Conservation (phyloP, 2,797 vertebrate genomes). For the Eospalax fontanierii region DNA sequence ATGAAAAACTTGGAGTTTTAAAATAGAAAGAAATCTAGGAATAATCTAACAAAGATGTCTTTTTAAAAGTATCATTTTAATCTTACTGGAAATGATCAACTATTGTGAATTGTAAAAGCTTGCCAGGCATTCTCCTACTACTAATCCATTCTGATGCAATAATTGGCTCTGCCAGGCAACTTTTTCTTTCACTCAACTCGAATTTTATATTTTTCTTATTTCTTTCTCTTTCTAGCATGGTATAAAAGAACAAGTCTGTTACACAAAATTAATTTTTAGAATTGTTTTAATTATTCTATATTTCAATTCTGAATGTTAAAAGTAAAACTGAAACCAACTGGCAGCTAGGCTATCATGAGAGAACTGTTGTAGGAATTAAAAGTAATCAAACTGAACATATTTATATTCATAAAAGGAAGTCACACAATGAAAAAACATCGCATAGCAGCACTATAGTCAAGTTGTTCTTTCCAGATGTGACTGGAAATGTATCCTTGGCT, state of each 20-base stretch:
- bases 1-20: slow-evolving; percentile 11
- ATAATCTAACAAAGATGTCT: slow-evolving; percentile 45
- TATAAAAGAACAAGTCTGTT: slow-evolving; percentile 23
- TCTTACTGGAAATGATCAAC: slow-evolving; percentile 52
- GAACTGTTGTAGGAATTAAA: background rate
- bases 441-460: slow-evolving; percentile 5
- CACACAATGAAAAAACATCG: background rate
- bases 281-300: slow-evolving; percentile 62
- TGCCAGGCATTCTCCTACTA: background rate
- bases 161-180: slow-evolving; percentile 47
- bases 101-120: slow-evolving; percentile 24
- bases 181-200: slow-evolving; percentile 32
- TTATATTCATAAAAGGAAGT: slow-evolving; percentile 54
- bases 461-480: slow-evolving; percentile 52
- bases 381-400: slow-evolving; percentile 25
- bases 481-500: slow-evolving; percentile 39
- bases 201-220: slow-evolving; percentile 61
- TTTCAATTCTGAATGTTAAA: slow-evolving; percentile 56
- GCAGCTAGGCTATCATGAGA: background rate
- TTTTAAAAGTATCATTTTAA: slow-evolving; percentile 35
- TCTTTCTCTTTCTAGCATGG: slow-evolving; percentile 50
- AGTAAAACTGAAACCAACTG: slow-evolving; percentile 41
- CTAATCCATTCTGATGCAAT: slow-evolving; percentile 59
- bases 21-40: slow-evolving; percentile 55
- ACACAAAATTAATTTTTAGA: slow-evolving; percentile 42